These are phyloP conservation scores for Cephalopholis sonnerati DNA, from an alignment of 2,113 vertebrate species.

Conservation along the genomic window DNA sequence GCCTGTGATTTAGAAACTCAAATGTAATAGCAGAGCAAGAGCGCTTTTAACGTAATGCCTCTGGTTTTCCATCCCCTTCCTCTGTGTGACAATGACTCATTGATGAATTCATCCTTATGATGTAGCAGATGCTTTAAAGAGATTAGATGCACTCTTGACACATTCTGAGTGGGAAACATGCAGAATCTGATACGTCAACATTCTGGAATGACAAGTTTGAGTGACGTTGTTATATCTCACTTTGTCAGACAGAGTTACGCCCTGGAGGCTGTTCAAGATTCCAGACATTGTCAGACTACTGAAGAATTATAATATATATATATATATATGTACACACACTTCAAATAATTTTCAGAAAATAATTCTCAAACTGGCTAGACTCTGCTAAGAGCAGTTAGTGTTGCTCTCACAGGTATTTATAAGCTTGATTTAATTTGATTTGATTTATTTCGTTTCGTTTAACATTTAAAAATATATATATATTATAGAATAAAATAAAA, in stretches of 20 bases:
- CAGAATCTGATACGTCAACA: not conserved
- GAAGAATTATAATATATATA: too few relatives aligned
- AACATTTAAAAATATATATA: too few relatives aligned
- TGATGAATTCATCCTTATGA: not conserved
- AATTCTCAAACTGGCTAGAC: not conserved
- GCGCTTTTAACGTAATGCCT: not conserved
- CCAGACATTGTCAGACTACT: not conserved
- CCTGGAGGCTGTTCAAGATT: not conserved
- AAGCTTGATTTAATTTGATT: too few relatives aligned
- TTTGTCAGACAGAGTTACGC: not conserved
- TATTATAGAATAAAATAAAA: too few relatives aligned
- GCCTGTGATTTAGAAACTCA: not conserved
- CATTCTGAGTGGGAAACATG: not conserved
- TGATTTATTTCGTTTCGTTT: too few relatives aligned
- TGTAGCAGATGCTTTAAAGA: not conserved
- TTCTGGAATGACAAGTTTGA: constrained; percentile 22
- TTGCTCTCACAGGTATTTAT: not conserved
- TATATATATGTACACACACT: too few relatives aligned
- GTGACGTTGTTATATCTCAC: not conserved
- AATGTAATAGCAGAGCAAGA: not conserved
- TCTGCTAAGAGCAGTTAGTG: not conserved
- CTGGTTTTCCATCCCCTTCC: not conserved
- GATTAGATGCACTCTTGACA: not conserved
- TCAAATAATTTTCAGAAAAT: too few relatives aligned
- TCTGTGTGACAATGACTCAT: not conserved